phyloP scores from a whole-genome alignment of 2,113 vertebrate species.

The Nibea coibor region DNA sequence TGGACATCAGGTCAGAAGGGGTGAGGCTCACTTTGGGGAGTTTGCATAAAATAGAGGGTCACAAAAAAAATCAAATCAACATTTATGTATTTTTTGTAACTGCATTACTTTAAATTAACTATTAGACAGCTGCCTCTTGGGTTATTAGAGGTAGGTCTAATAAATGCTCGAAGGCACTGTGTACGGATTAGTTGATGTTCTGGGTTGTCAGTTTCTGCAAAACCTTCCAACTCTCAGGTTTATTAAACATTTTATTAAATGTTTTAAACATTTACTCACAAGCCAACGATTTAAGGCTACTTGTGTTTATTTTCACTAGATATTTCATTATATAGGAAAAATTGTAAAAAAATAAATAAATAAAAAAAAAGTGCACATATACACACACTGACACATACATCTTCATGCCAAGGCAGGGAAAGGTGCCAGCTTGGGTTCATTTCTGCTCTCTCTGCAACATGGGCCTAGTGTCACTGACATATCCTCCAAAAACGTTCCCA shows the following conservation, averaged over 20 bases:
- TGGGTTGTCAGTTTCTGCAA: background rate
- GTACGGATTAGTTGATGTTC: no score
- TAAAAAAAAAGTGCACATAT: background rate
- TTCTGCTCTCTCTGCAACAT: conserved; percentile 28
- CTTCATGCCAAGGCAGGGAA: conserved; percentile 14
- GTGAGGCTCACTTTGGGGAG: conserved; percentile 1
- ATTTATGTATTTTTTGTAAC: background rate
- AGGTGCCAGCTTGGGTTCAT: conserved; percentile 28
- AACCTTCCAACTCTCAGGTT: background rate
- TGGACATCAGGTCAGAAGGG: background rate
- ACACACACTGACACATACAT: conserved; percentile 13
- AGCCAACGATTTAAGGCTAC: background rate
- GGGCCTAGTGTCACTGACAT: conserved; percentile 18
- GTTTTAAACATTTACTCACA: background rate
- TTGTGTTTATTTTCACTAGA: background rate
- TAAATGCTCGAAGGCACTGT: no score
- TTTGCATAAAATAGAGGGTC: background rate
- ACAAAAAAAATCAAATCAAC: background rate
- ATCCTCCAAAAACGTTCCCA: conserved; percentile 38
- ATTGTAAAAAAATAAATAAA: background rate
- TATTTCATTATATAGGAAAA: conserved; percentile 2
- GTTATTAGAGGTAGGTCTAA: background rate
- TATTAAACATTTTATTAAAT: no score
- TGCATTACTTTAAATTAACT: no score
- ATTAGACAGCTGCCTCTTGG: no score